Base-by-base conservation (phyloP, 1,140 invertebrate species). In the Aphis craccivora region DNA sequence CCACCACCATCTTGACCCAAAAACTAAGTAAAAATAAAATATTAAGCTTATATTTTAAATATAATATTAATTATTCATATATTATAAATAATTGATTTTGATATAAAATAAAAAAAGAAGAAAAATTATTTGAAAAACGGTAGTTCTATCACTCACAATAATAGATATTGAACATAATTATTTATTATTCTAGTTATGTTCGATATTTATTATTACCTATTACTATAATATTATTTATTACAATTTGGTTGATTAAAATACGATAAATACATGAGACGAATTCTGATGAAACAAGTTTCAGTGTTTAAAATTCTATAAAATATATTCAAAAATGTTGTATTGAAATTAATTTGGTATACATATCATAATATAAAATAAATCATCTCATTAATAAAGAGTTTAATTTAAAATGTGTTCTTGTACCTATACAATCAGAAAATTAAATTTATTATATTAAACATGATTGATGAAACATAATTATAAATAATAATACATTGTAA, bases 1-100 rank as follows among this genome's bases (percentile, higher is more conserved):
- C 53, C 83, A 86, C 51, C 43, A 83, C 91, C 83, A 83, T 76
- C 91, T 93, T 92, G 87, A n/a, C 86, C 91, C 45, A 86, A 35
- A 92, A 93, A 91, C 89, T 81, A 60, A 67, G 87, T 1, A 45
- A 86, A 67, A 45, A 86, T 40, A 30, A 55, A 83, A 87, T 40
- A 30, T 43, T 87, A 4, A 84, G 43, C 25, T 2, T 60, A 60
- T 60, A 60, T 60, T 25, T 60, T 30, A 0, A 60, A 30, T 25
- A 60, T 53, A 2, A 53, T 30, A 25, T 60, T 30, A 60, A 11
- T 60, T 30, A 14, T 14, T 30, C 9, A 60, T 60, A 60, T 60
- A 23, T 53, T 53, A 53, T 53, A 53, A 53, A 53, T 23, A 22
- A 53, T 53, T 53, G 7, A 53, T 53, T 51, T 51, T 11, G 14